Percentiles rank a stretch among this genome's conserved stretches.
These are phyloP conservation scores for Azorinus chamasolen DNA, from an alignment of 2,888 invertebrate species.

Conservation along the genomic window DNA sequence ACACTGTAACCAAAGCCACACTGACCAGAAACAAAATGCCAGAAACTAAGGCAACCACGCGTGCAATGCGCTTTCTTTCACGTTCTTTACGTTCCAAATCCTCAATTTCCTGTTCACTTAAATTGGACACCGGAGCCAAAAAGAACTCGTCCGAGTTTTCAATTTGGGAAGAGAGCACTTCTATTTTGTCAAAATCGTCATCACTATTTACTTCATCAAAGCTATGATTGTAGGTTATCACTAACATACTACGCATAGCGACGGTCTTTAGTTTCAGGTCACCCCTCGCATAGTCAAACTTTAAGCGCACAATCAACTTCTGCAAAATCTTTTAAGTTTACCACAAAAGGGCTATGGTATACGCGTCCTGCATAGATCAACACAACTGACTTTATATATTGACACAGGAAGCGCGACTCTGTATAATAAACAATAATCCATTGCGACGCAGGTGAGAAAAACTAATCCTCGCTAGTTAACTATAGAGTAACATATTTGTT, in stretches of 20 bases:
- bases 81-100: constrained; percentile 48
- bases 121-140: constrained; percentile 48
- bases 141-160: constrained; percentile 62
- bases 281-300: too few species aligned
- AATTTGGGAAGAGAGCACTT: constrained; percentile 60
- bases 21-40: constrained; percentile 95
- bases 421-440: too few species aligned
- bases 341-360: too few species aligned
- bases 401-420: too few species aligned
- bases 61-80: constrained; percentile 74
- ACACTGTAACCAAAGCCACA: constrained; percentile 95
- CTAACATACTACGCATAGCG: constrained; percentile 51
- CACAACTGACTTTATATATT: too few species aligned
- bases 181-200: constrained; percentile 60
- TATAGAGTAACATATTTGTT: too few species aligned
- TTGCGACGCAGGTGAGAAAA: too few species aligned
- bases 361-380: too few species aligned
- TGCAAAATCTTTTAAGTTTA: too few species aligned
- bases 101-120: constrained; percentile 46
- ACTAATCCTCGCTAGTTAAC: too few species aligned
- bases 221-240: constrained; percentile 60
- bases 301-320: too few species aligned
- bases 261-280: too few species aligned
- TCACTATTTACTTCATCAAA: constrained; percentile 56
- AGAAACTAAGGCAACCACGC: constrained; percentile 97